Evolutionary conservation across 1,140 invertebrate species (phyloP).

Genomic region (Ptiloglossa arizonensis): DNA sequence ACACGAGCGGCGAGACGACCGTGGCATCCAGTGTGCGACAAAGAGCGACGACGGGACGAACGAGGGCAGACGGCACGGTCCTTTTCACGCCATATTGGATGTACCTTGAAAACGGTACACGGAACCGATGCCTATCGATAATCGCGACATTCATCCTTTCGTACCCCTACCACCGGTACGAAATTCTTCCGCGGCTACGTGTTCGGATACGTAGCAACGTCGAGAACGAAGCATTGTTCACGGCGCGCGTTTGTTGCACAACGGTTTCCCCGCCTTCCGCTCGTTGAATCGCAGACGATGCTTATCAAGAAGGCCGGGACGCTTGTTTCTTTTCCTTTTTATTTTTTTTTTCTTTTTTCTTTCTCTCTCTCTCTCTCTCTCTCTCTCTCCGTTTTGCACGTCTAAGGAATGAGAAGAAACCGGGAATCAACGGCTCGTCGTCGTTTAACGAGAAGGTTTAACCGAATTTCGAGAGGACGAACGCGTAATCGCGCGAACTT

Average conservation of each 20-base stretch:
- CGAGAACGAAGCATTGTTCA: conserved; percentile 51
- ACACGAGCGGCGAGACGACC: conserved; percentile 73
- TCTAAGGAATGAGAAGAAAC: conserved; percentile 25
- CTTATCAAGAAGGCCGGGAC: conserved; percentile 38
- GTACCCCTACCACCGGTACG: conserved; percentile 39
- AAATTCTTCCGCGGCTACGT: conserved; percentile 58
- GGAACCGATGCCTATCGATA: conserved; percentile 74
- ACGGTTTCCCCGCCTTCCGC: conserved; percentile 42
- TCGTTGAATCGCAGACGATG: conserved; percentile 45
- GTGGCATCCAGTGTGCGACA: conserved; percentile 55
- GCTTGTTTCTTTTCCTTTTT: conserved; percentile 5
- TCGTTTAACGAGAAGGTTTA: conserved; percentile 16
- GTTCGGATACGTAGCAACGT: conserved; percentile 31
- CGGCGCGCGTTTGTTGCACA: conserved; percentile 41
- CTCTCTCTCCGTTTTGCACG: too few species aligned
- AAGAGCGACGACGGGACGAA: conserved; percentile 38
- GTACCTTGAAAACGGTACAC: conserved; percentile 70
- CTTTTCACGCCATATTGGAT: conserved; percentile 74
- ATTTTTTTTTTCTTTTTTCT: background rate
- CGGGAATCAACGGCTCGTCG: conserved; percentile 38
- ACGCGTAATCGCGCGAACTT: too few species aligned
- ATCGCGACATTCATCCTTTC: conserved; percentile 74
- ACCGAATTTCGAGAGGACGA: background rate
- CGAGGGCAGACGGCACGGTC: conserved; percentile 53
- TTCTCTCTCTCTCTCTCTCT: too few species aligned